phyloP scores from a whole-genome alignment of 2,113 vertebrate species.

The Microcebus lehilahytsara region DNA sequence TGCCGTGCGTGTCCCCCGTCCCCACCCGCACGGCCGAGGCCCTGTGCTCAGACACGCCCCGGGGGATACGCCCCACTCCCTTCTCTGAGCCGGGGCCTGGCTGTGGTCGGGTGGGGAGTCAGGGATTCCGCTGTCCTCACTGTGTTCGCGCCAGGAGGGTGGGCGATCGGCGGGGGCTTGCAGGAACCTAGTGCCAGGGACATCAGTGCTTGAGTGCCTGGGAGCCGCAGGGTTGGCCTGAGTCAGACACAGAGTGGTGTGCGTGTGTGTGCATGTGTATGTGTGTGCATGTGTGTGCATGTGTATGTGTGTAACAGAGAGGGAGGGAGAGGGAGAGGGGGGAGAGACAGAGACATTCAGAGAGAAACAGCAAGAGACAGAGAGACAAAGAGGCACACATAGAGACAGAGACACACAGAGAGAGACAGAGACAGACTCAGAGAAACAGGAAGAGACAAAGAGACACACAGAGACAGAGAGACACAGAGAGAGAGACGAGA shows the following conservation, averaged over 20 bases:
- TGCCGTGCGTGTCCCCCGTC: rapidly evolving
- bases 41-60: background rate
- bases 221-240: too few species aligned
- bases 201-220: background rate
- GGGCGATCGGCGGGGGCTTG: background rate
- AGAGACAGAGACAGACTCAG: too few species aligned
- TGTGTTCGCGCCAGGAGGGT: too few species aligned
- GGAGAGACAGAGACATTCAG: background rate
- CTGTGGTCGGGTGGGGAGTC: background rate
- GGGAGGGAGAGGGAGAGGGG: background rate
- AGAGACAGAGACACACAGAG: background rate
- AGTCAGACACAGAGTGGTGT: too few species aligned
- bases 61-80: background rate
- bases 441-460: background rate
- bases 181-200: background rate
- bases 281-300: too few species aligned
- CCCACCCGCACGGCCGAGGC: rapidly evolving
- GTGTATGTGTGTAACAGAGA: background rate
- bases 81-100: background rate
- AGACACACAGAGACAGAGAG: background rate
- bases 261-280: background rate
- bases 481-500: background rate
- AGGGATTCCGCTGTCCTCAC: too few species aligned
- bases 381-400: background rate
- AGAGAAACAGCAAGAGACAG: background rate